Conservation (phyloP, 2,113 vertebrate species). For the Pelecanoides urinatrix region DNA sequence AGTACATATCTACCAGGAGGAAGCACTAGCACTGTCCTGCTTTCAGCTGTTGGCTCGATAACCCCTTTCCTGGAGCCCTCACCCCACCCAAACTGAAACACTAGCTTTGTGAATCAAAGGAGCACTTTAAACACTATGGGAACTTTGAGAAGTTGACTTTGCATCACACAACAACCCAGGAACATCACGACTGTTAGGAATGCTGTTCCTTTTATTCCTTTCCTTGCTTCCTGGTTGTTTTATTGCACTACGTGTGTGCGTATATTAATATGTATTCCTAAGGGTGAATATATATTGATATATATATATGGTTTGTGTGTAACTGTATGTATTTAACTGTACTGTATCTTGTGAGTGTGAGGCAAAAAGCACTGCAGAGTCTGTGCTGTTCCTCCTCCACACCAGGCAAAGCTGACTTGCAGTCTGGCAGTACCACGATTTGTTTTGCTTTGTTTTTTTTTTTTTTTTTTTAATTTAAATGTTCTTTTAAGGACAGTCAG, state of each 20-base stretch:
- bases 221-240: constrained; percentile 53
- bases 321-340: constrained; percentile 61
- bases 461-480: constrained; percentile 37
- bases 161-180: constrained; percentile 12
- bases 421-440: constrained; percentile 1
- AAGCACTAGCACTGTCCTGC: not conserved
- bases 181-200: constrained; percentile 50
- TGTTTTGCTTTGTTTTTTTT: not conserved
- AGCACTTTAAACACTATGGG: constrained; percentile 77
- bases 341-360: constrained; percentile 57
- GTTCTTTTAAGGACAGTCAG: constrained; percentile 54
- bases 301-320: constrained; percentile 47
- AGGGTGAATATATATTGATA: constrained; percentile 50
- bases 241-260: constrained; percentile 55
- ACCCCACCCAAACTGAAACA: constrained; percentile 12
- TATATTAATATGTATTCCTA: constrained; percentile 45
- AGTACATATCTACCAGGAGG: not conserved
- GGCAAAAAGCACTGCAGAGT: constrained; percentile 19
- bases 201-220: constrained; percentile 41
- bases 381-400: constrained; percentile 43
- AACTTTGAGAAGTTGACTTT: constrained; percentile 28
- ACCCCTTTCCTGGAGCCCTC: not conserved
- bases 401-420: constrained; percentile 32
- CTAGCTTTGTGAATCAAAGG: constrained; percentile 75
- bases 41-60: not conserved